Evolutionary conservation across 2,888 invertebrate species (phyloP).

Genomic region (Microchrysa polita): DNA sequence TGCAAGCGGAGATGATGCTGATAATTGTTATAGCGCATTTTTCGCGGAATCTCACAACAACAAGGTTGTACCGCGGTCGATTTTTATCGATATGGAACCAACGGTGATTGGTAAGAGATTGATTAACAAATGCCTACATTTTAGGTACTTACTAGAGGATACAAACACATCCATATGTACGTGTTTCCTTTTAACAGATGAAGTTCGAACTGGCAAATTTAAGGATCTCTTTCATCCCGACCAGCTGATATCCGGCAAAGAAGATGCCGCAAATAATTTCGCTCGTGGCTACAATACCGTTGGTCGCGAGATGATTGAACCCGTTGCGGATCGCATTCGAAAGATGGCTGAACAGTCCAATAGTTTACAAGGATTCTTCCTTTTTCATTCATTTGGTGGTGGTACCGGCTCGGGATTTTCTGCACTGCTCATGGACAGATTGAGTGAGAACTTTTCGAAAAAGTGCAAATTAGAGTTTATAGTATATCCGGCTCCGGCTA

Average conservation of each 20-base stretch:
- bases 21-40: slow-evolving; percentile 73
- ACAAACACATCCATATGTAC: too few species aligned
- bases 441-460: slow-evolving; percentile 83
- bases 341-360: slow-evolving; percentile 84
- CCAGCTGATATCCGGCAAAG: slow-evolving; percentile 85
- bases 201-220: slow-evolving; percentile 73
- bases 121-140: too few species aligned
- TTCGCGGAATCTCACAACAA: slow-evolving; percentile 82
- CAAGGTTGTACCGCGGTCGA: slow-evolving; percentile 85
- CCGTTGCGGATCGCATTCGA: slow-evolving; percentile 76
- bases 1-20: slow-evolving; percentile 61
- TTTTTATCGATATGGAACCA: slow-evolving; percentile 89
- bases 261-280: slow-evolving; percentile 90
- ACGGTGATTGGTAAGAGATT: slow-evolving; percentile 79
- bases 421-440: slow-evolving; percentile 82
- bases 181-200: slow-evolving; percentile 61
- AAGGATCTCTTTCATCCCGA: slow-evolving; percentile 83
- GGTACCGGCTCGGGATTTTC: slow-evolving; percentile 89
- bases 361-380: slow-evolving; percentile 83
- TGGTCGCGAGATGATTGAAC: slow-evolving; percentile 80
- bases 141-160: too few species aligned
- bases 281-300: slow-evolving; percentile 88
- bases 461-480: slow-evolving; percentile 81
- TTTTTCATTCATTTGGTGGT: slow-evolving; percentile 88
- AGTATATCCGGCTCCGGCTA: slow-evolving; percentile 64